Evolutionary conservation across 2,797 vertebrate species (phyloP).

Genomic region (Lagorchestes hirsutus): DNA sequence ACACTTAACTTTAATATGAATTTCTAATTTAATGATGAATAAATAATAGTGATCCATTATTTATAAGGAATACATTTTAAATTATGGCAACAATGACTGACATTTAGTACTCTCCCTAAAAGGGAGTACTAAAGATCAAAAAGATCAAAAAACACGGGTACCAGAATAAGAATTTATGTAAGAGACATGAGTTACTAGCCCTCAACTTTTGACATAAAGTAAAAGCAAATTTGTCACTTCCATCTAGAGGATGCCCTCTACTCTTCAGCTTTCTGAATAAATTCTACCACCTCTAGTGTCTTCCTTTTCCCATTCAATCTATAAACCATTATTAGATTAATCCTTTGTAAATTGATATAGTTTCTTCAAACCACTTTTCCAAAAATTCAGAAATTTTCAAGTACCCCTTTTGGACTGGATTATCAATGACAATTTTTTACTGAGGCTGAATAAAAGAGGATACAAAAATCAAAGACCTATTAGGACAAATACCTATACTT

Average conservation of each 20-base stretch:
- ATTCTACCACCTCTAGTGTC: not conserved
- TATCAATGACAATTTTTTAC: not conserved
- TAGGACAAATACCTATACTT: not conserved
- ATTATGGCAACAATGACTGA: conserved; percentile 75
- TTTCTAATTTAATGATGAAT: conserved; percentile 77
- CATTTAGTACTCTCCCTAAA: conserved; percentile 52
- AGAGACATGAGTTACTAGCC: not conserved
- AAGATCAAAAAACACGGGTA: conserved; percentile 32
- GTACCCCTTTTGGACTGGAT: not conserved
- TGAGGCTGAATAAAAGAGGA: not conserved
- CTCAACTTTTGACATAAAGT: not conserved
- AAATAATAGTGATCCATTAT: conserved; percentile 80
- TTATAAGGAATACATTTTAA: conserved; percentile 70
- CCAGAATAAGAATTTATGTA: conserved; percentile 40
- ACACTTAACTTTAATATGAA: conserved; percentile 59
- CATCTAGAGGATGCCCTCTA: not conserved
- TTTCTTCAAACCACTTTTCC: not conserved
- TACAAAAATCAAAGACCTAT: not conserved
- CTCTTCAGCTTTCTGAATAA: not conserved
- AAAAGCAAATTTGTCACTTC: not conserved
- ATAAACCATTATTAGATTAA: not conserved
- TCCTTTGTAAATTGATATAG: not conserved
- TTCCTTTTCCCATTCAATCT: not conserved
- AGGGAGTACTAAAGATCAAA: not conserved
- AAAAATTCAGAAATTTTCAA: not conserved